phyloP scores from a whole-genome alignment of 2,113 vertebrate species.

The Myotis davidii region DNA sequence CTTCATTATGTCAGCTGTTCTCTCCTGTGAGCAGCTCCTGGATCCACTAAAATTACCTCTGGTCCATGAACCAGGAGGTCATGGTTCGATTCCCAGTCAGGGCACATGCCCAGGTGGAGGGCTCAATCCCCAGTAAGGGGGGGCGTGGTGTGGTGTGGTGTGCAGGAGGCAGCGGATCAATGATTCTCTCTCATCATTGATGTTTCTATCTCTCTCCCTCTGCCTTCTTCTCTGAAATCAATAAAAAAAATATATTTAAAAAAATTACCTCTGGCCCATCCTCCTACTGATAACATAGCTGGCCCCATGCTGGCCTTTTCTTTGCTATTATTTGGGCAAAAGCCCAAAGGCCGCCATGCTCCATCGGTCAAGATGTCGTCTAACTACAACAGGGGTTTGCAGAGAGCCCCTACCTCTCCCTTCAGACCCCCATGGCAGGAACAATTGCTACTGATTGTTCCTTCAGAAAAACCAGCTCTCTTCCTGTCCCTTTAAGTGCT shows the following conservation, averaged over 20 bases:
- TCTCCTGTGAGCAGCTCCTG: conserved; percentile 39
- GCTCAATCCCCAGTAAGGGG: too few species aligned
- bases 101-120: too few species aligned
- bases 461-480: conserved; percentile 29
- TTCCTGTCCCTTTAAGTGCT: neutral
- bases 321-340: conserved; percentile 60
- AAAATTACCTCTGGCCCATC: neutral
- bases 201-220: too few species aligned
- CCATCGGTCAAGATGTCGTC: conserved; percentile 46
- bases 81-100: too few species aligned
- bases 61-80: neutral
- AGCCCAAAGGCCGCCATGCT: conserved; percentile 13
- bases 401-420: conserved; percentile 38
- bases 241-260: too few species aligned
- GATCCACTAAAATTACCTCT: conserved; percentile 15
- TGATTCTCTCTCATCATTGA: too few species aligned
- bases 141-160: too few species aligned
- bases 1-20: conserved; percentile 19
- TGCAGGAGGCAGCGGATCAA: too few species aligned
- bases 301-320: neutral
- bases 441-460: conserved; percentile 73
- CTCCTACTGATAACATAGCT: neutral
- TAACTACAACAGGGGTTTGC: conserved; percentile 41
- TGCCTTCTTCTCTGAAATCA: too few species aligned
- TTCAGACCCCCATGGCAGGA: conserved; percentile 37